phyloP scores from a whole-genome alignment of 1,140 invertebrate species.

The Galendromus occidentalis region DNA sequence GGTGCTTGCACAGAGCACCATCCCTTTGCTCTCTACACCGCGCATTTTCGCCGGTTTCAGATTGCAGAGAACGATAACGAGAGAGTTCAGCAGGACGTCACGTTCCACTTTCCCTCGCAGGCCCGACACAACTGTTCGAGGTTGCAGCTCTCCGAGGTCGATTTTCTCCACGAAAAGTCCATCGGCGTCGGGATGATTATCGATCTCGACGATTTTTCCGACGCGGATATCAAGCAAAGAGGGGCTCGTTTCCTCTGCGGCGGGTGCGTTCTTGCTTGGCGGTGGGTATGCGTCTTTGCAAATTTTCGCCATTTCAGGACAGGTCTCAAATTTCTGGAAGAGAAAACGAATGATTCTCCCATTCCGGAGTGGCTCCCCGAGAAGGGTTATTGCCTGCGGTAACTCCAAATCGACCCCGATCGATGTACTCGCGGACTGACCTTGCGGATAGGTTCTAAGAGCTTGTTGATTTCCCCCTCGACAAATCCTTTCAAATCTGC shows the following conservation, averaged over 20 bases:
- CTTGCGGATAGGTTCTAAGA: conserved; percentile 73
- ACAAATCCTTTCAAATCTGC: conserved; percentile 72
- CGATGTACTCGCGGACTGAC: conserved; percentile 23
- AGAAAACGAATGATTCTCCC: no score
- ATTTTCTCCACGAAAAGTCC: conserved; percentile 82
- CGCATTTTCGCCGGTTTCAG: conserved; percentile 81
- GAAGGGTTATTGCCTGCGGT: no score
- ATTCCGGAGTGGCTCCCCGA: no score
- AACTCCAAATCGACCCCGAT: no score
- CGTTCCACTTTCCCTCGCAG: conserved; percentile 69
- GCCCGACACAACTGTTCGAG: conserved; percentile 59
- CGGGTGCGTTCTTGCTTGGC: conserved; percentile 32
- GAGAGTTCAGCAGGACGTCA: conserved; percentile 61
- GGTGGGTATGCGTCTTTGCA: conserved; percentile 57
- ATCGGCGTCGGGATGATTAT: conserved; percentile 88
- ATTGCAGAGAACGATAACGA: conserved; percentile 78
- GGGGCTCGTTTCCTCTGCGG: conserved; percentile 19
- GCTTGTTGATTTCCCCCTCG: conserved; percentile 59
- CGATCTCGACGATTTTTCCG: conserved; percentile 69
- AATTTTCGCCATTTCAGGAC: conserved; percentile 48
- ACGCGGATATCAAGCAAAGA: conserved; percentile 61
- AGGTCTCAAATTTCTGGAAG: conserved; percentile 40
- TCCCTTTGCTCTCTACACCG: conserved; percentile 50
- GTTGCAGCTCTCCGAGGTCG: conserved; percentile 37
- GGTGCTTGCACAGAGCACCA: conserved; percentile 72